Percentiles rank a stretch among this genome's conserved stretches.
Evolutionary conservation across 2,797 vertebrate species (phyloP).

Genomic region (Gymnothorax reevesii): DNA sequence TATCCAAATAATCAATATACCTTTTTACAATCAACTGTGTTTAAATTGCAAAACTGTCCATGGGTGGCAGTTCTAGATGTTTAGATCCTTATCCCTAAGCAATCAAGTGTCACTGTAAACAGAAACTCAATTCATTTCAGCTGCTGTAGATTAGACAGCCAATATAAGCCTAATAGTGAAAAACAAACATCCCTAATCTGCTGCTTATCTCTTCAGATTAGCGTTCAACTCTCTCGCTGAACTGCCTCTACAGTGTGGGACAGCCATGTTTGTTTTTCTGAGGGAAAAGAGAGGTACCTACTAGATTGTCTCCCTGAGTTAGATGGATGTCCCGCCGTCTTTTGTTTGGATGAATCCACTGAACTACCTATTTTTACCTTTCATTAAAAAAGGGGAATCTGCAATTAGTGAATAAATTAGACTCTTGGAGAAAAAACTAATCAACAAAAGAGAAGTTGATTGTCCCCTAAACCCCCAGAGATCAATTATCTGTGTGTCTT

Average conservation of each 20-base stretch:
- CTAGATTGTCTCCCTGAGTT: too few relatives aligned
- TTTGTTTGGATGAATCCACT: too few relatives aligned
- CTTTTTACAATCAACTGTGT: neutral
- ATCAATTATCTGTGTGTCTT: too few relatives aligned
- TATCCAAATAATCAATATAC: neutral
- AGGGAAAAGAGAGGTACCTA: neutral
- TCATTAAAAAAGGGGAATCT: too few relatives aligned
- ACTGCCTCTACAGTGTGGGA: slow-evolving; percentile 26
- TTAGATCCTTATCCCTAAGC: neutral
- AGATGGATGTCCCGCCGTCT: too few relatives aligned
- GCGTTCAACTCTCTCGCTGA: slow-evolving; percentile 28
- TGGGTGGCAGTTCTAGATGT: neutral
- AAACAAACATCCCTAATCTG: slow-evolving; percentile 54
- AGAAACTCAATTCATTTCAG: slow-evolving; percentile 40
- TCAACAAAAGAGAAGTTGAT: too few relatives aligned
- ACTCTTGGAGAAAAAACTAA: too few relatives aligned
- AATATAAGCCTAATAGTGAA: slow-evolving; percentile 46
- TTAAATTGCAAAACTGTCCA: neutral
- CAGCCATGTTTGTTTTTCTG: slow-evolving; percentile 29
- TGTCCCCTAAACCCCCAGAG: too few relatives aligned
- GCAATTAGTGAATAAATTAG: too few relatives aligned
- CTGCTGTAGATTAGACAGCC: slow-evolving; percentile 50
- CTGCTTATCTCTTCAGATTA: slow-evolving; percentile 51
- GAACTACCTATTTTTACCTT: too few relatives aligned
- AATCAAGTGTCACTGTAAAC: slow-evolving; percentile 47